Evolutionary conservation across 1,140 invertebrate species (phyloP).

Genomic region (Cydia splendana): DNA sequence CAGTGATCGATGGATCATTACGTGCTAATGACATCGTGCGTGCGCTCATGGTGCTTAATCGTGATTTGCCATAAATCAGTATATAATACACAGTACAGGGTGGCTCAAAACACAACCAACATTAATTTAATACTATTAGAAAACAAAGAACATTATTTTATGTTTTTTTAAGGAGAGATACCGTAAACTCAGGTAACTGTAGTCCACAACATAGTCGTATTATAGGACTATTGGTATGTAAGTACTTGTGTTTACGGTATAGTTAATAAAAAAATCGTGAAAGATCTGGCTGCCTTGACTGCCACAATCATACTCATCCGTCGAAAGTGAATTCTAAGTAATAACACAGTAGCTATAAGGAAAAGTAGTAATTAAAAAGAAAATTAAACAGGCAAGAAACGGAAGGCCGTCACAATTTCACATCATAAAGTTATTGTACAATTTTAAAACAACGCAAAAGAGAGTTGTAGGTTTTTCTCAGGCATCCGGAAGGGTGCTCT

Average conservation of each 20-base stretch:
- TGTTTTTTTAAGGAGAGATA: too few relatives aligned
- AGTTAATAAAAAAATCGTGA: too few relatives aligned
- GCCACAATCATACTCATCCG: background rate
- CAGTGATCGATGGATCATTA: conserved; percentile 16
- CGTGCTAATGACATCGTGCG: conserved; percentile 33
- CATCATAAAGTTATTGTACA: background rate
- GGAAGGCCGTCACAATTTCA: background rate
- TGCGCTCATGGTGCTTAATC: conserved; percentile 13
- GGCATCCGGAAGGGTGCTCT: background rate
- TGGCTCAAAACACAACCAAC: background rate
- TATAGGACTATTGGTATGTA: too few relatives aligned
- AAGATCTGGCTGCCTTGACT: too few relatives aligned
- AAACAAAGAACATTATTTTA: too few relatives aligned
- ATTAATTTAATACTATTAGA: background rate
- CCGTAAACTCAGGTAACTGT: too few relatives aligned
- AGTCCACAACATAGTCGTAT: too few relatives aligned
- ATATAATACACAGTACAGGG: background rate
- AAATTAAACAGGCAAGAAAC: background rate
- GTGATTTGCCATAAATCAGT: conserved; percentile 5
- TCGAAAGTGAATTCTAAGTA: background rate
- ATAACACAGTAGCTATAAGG: background rate
- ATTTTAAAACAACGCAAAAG: conserved; percentile 7
- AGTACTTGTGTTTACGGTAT: too few relatives aligned
- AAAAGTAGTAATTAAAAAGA: background rate
- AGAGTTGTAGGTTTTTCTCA: conserved; percentile 7